Evolutionary conservation across 1,140 invertebrate genomes (phyloP), one percentile per base, ranked within the genome.

Genomic region (Protaetia brevitarsis): DNA sequence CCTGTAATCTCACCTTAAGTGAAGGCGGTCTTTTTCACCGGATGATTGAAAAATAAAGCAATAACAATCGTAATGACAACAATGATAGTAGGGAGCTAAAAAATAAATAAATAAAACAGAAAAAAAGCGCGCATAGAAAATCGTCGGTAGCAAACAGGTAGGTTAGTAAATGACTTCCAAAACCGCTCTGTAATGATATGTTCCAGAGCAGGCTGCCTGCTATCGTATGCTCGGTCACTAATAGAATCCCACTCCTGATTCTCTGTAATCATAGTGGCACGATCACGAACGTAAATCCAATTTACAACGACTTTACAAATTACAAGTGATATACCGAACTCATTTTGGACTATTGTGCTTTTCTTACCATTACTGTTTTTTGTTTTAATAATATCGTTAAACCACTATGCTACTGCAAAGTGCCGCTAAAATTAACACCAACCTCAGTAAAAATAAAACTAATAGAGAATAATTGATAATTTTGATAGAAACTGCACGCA

Each of bases 101-200:
- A 34, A 63, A 63, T 37, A 41, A 23, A 21, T 51, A 51, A 51
- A 51, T 51, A 51, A 51, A 51, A 51, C 41, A 51, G 41, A 51
- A 34, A 30, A 28, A 27, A 29, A 30, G 23, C 36, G 37, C 16
- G 11, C 41, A 51, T 51, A 51, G 41, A 51, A 64, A 64, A 13
- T n/a, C 37, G 65, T 61, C 70, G 65, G 70, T 71, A 71, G 70
- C 70, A 69, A 71, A 66, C 57, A 71, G 68, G 65, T 67, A 61
- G 62, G 64, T 69, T 63, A 65, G 68, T 66, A 71, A 71, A 71
- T 71, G 63, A 57, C 68, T 56, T 30, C 58, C 56, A 62, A 71
- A 71, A 71, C 70, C 70, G 66, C 70, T 68, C 29, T 10, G 66
- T 71, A 71, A 71, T 71, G 62, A 71, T 71, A 71, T 62, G 61